phyloP scores from a whole-genome alignment of 2,888 invertebrate species.

The Eurytoma californica region DNA sequence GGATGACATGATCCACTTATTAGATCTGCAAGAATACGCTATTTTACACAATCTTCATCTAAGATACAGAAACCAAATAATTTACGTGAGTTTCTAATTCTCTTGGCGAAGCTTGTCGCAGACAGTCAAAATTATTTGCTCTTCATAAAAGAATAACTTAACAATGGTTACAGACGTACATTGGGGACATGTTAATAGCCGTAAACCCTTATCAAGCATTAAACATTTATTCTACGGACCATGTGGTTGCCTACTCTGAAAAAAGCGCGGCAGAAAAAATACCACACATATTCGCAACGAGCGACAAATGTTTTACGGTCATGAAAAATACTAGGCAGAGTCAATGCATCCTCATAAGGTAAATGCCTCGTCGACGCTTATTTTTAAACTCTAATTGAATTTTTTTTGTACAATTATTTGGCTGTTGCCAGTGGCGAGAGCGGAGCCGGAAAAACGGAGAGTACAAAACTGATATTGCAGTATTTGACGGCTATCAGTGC shows the following conservation, averaged over 20 bases:
- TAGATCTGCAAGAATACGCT: conserved; percentile 95
- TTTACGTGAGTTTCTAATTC: conserved; percentile 85
- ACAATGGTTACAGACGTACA: conserved; percentile 86
- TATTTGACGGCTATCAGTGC: conserved; percentile 92
- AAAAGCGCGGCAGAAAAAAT: conserved; percentile 90
- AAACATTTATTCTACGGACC: conserved; percentile 94
- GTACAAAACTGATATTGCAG: conserved; percentile 94
- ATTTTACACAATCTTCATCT: conserved; percentile 93
- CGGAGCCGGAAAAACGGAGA: conserved; percentile 97
- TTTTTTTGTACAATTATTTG: conserved; percentile 24
- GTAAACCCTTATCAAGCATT: conserved; percentile 96
- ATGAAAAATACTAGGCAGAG: conserved; percentile 85
- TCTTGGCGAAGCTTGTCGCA: no score
- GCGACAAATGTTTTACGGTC: conserved; percentile 91
- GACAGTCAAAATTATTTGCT: no score
- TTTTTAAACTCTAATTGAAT: neutral
- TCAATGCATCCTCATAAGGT: conserved; percentile 97
- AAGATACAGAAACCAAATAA: conserved; percentile 90
- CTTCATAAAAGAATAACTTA: neutral
- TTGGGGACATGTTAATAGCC: conserved; percentile 95
- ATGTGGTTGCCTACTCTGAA: conserved; percentile 89
- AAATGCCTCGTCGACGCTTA: conserved; percentile 40
- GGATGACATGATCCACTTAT: conserved; percentile 96
- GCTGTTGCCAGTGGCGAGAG: conserved; percentile 88
- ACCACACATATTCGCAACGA: conserved; percentile 97